Evolutionary conservation across 2,797 vertebrate genomes (phyloP).

Genomic region (Acomys russatus): DNA sequence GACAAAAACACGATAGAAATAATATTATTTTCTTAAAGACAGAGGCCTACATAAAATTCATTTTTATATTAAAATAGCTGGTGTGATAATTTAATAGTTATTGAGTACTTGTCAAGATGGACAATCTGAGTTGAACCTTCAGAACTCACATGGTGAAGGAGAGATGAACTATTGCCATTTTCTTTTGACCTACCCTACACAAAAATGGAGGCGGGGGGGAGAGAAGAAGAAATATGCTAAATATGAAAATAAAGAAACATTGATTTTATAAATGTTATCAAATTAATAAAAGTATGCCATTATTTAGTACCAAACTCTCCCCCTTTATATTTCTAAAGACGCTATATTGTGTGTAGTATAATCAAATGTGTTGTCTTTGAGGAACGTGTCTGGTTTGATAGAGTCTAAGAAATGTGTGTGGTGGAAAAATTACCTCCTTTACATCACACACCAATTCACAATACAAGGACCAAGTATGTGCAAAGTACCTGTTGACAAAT

Average conservation of each 20-base stretch:
- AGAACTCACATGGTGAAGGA: neutral
- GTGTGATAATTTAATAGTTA: neutral
- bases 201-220: too few relatives aligned
- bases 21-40: constrained; percentile 13
- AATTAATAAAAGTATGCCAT: neutral
- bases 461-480: constrained; percentile 14
- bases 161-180: neutral
- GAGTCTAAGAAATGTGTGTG: neutral
- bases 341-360: neutral
- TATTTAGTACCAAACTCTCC: neutral
- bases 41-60: neutral
- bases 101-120: neutral
- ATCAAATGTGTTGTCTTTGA: neutral
- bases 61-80: neutral
- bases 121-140: neutral
- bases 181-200: neutral
- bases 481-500: constrained; percentile 41
- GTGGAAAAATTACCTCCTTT: too few relatives aligned
- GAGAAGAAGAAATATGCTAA: too few relatives aligned
- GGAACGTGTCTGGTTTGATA: neutral
- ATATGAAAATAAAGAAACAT: neutral
- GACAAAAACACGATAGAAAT: neutral
- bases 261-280: constrained; percentile 17
- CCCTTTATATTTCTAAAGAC: neutral
- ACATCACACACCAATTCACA: neutral